phyloP scores from a whole-genome alignment of 1,140 invertebrate genomes.

The Centruroides vittatus region DNA sequence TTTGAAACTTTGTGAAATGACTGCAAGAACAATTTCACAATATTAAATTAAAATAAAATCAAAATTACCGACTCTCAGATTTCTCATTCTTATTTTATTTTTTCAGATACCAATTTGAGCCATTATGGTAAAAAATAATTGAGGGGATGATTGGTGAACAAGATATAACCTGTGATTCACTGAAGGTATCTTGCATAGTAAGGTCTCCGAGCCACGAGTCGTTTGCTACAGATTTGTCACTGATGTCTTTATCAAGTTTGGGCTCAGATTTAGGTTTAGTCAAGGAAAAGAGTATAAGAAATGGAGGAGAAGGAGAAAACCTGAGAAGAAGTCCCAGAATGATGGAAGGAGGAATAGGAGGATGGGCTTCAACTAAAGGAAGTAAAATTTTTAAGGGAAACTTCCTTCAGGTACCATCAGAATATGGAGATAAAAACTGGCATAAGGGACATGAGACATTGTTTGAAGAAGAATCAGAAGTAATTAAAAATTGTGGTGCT shows the following conservation, averaged over 20 bases:
- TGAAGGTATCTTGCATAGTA: constrained; percentile 23
- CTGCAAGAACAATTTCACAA: no score
- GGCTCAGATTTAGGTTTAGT: constrained; percentile 39
- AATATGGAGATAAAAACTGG: constrained; percentile 26
- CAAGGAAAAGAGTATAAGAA: not conserved
- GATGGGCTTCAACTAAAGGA: constrained; percentile 5
- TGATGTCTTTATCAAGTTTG: constrained; percentile 59
- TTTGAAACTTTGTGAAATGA: no score
- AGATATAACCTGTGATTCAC: not conserved
- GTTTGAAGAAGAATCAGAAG: constrained; percentile 51
- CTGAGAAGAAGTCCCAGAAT: constrained; percentile 9
- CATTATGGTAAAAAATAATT: no score
- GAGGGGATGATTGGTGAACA: no score
- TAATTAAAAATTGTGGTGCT: constrained; percentile 64
- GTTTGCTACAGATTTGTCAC: constrained; percentile 60
- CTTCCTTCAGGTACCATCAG: constrained; percentile 11
- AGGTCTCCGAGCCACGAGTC: constrained; percentile 66
- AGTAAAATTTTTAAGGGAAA: not conserved
- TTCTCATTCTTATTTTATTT: no score
- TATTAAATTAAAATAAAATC: no score
- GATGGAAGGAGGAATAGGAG: constrained; percentile 11
- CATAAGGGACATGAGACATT: no score
- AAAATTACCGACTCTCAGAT: no score
- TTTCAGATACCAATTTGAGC: no score
- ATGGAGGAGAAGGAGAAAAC: constrained; percentile 5